phyloP scores from a whole-genome alignment of 2,888 invertebrate species.

The Machimus atricapillus region DNA sequence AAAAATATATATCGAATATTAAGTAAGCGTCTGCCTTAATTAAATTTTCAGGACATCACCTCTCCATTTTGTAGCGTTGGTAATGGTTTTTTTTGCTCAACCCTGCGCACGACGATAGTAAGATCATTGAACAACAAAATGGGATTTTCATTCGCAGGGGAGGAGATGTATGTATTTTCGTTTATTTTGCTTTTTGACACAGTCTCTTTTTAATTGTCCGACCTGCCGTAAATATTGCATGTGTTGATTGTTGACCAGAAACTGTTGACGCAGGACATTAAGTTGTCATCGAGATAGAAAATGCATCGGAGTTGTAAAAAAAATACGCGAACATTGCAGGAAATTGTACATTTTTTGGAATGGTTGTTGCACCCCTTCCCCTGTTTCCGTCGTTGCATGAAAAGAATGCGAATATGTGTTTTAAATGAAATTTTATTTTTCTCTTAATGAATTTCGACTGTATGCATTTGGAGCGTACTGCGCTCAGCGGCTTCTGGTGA shows the following conservation, averaged over 20 bases:
- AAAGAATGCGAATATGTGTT: not conserved
- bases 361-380: not conserved
- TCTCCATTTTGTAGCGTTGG: not conserved
- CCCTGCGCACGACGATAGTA: not conserved
- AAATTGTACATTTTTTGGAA: not conserved
- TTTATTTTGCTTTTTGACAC: not conserved
- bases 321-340: not conserved
- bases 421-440: not conserved
- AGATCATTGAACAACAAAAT: not conserved
- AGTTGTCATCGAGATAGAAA: not conserved
- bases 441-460: not conserved
- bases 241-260: not conserved
- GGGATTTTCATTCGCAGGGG: not conserved
- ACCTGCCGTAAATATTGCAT: not conserved
- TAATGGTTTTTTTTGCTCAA: not conserved
- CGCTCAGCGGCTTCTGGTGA: not conserved
- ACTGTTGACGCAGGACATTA: not conserved
- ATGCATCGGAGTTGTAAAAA: not conserved
- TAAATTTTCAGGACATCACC: not conserved
- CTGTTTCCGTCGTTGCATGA: not conserved
- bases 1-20: not conserved
- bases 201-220: not conserved
- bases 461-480: not conserved
- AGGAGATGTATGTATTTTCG: not conserved
- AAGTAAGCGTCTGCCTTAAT: not conserved